phyloP scores from a whole-genome alignment of 2,797 vertebrate species.

The Valencia hispanica region DNA sequence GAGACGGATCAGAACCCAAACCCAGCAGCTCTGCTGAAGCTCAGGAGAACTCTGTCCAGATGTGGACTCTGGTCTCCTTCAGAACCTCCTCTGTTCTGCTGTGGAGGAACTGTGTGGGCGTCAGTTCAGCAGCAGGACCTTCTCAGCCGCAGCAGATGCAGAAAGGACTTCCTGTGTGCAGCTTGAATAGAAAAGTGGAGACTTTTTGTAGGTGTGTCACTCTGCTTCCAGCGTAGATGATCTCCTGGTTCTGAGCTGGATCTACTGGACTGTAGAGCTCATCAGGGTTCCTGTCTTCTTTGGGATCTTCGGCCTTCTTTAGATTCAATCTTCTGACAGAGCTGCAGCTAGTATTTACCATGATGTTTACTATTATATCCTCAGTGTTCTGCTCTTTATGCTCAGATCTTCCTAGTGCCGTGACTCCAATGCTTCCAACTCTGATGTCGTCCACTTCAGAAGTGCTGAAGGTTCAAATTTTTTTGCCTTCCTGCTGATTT shows the following conservation, averaged over 20 bases:
- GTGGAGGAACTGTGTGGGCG: background rate
- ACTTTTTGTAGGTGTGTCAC: background rate
- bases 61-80: background rate
- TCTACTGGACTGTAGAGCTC: slow-evolving; percentile 23
- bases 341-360: slow-evolving; percentile 72
- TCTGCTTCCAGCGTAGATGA: background rate
- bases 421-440: slow-evolving; percentile 33
- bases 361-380: slow-evolving; percentile 39
- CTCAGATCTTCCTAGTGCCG: slow-evolving; percentile 60
- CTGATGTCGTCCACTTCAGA: slow-evolving; percentile 72
- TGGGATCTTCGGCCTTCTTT: slow-evolving; percentile 32
- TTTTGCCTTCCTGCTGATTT: too few species aligned
- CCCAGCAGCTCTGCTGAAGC: background rate
- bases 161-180: too few species aligned
- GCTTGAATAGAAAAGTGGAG: background rate
- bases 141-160: background rate
- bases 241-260: slow-evolving; percentile 24
- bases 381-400: background rate
- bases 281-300: slow-evolving; percentile 42
- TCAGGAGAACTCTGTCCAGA: background rate
- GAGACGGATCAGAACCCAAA: background rate
- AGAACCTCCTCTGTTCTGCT: background rate
- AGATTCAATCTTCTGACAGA: slow-evolving; percentile 46
- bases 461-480: slow-evolving; percentile 63
- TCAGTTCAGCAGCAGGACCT: background rate